phyloP scores from a whole-genome alignment of 2,888 invertebrate genomes.

The Azorinus chamasolen region DNA sequence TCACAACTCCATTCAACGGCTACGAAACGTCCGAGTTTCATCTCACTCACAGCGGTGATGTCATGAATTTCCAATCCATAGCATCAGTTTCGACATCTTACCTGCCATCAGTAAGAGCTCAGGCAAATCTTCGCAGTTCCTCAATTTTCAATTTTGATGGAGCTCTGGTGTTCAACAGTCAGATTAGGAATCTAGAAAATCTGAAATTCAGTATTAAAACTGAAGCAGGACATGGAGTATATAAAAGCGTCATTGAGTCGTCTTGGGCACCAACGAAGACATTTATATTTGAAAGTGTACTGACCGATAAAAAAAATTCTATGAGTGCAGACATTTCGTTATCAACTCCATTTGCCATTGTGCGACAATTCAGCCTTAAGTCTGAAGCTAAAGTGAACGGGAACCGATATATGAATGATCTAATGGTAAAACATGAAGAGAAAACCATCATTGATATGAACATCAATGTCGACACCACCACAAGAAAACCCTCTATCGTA shows the following conservation, averaged over 20 bases:
- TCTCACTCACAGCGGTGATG: constrained; percentile 28
- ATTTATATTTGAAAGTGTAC: constrained; percentile 20
- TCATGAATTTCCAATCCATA: constrained; percentile 38
- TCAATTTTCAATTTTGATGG: constrained; percentile 26
- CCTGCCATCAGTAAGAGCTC: constrained; percentile 19
- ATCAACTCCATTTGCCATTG: constrained; percentile 33
- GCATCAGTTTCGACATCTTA: constrained; percentile 24
- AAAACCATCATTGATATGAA: constrained; percentile 26
- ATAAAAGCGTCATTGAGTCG: constrained; percentile 29
- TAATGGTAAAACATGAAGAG: constrained; percentile 26
- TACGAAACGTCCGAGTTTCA: constrained; percentile 30
- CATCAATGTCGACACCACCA: constrained; percentile 7
- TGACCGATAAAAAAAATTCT: constrained; percentile 10
- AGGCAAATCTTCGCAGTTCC: constrained; percentile 24
- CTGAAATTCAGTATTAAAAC: constrained; percentile 36
- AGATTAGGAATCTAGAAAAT: constrained; percentile 49
- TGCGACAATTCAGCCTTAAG: constrained; percentile 20
- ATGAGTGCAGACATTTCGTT: constrained; percentile 24
- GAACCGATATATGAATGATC: constrained; percentile 9
- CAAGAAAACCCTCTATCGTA: neutral
- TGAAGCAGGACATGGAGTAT: constrained; percentile 12
- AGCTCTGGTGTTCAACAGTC: constrained; percentile 35
- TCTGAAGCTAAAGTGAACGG: constrained; percentile 16
- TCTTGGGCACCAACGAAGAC: constrained; percentile 37
- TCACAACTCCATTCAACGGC: constrained; percentile 45